Evolutionary conservation across 2,113 vertebrate species (phyloP).

Genomic region (Willisornis vidua): DNA sequence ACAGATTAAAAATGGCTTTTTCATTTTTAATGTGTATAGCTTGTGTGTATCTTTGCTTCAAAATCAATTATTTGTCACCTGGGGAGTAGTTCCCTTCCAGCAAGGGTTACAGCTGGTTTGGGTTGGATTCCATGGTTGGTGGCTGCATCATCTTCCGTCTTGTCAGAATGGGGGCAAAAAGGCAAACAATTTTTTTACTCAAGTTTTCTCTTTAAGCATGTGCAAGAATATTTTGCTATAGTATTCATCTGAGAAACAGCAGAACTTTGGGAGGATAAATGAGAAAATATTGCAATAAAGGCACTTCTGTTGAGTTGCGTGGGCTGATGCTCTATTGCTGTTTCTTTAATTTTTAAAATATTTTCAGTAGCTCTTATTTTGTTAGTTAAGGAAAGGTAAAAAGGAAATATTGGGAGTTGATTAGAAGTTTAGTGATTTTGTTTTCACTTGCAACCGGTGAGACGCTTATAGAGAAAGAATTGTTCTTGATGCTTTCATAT

Average conservation of each 20-base stretch:
- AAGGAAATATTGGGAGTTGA: neutral
- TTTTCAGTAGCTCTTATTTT: neutral
- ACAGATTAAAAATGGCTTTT: constrained; percentile 26
- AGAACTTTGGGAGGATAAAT: neutral
- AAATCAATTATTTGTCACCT: neutral
- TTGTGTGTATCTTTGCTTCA: neutral
- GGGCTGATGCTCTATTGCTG: neutral
- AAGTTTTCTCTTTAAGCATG: neutral
- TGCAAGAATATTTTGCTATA: neutral
- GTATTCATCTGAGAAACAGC: neutral
- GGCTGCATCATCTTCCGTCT: neutral
- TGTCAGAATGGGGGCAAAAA: neutral
- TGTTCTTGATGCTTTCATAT: neutral
- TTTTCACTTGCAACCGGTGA: neutral
- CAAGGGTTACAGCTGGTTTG: neutral
- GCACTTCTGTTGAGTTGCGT: neutral
- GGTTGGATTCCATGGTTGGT: neutral
- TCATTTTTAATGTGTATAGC: neutral
- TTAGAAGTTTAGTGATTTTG: neutral
- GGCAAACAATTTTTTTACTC: neutral
- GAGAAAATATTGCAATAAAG: neutral
- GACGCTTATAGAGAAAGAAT: neutral
- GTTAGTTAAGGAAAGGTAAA: neutral
- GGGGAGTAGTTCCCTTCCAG: neutral
- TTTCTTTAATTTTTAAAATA: neutral